Base-by-base conservation (phyloP, 2,888 invertebrate species). In the Ophioninae sp. region DNA sequence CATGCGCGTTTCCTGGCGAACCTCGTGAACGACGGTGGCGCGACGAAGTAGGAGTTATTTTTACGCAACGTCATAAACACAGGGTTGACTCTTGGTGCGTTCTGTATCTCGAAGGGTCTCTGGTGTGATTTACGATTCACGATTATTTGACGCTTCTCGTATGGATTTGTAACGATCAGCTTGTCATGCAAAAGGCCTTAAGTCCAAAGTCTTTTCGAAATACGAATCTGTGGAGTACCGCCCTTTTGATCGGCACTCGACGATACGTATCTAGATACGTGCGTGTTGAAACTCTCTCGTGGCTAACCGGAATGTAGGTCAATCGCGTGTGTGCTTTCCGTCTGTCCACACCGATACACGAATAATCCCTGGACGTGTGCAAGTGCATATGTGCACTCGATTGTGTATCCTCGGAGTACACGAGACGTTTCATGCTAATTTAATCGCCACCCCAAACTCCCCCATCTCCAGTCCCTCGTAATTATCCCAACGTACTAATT, bases 111-210 rank as follows among this genome's bases (percentile, higher is more conserved):
- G 67, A 78, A 82, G 82, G 82, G 82, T 75, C 82, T 65, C 44
- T 3, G 64, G 22, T 67, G 74, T 82, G 81, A 82, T 82, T 82
- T 82, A 82, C 81, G 81, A 78, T 82, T 82, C 68, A 79, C 68
- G 82, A 82, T 78, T 77, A 72, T 81, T 82, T 78, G 73, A 79
- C 74, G 82, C 69, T n/a, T 67, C 63, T 71, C 65, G 44, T 58
- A 75, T 58, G n/a, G 22, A 37, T 41, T 17, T 67, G 44, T 61
- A 76, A 39, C 58, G 23, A 59, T 41, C 10, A n/a, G 30, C 58
- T 41, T 17, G 10, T 23, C n/a, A 8, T 41, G n/a, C 41, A 44
- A 59, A 76, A 58, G 59, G 76, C 68, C 76, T n/a, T 41, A 68
- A 22, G 8, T 20, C 17, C 20, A 22, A 9, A 6, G 10, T 67